phyloP scores from a whole-genome alignment of 2,113 vertebrate genomes.

The Upupa epops region DNA sequence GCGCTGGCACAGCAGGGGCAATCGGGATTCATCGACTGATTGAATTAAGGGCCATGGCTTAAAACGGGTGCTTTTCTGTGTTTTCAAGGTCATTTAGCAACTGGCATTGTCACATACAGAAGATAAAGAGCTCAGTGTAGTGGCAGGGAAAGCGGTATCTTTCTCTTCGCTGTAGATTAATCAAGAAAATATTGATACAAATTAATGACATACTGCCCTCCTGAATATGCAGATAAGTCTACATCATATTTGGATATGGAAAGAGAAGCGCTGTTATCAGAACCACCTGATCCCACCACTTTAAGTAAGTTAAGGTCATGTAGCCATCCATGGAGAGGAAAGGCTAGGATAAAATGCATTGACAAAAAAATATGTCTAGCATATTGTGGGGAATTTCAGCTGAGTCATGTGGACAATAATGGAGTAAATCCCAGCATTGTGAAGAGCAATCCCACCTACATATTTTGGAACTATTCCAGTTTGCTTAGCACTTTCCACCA shows the following conservation, averaged over 20 bases:
- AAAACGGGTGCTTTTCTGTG: neutral
- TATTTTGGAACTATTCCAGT: conserved; percentile 37
- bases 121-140: neutral
- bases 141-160: neutral
- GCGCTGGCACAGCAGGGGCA: neutral
- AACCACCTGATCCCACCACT: neutral
- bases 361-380: neutral
- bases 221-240: neutral
- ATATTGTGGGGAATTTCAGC: conserved; percentile 17
- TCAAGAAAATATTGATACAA: neutral
- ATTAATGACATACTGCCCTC: neutral
- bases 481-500: neutral
- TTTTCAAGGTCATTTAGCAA: conserved; percentile 7
- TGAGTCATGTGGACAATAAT: conserved; percentile 41
- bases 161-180: neutral
- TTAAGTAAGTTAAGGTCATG: neutral
- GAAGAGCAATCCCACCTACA: conserved; percentile 42
- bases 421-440: conserved; percentile 49
- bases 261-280: neutral
- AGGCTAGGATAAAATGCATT: neutral
- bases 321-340: neutral
- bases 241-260: neutral
- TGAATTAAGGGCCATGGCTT: neutral
- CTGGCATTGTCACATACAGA: neutral
- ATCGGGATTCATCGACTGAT: neutral